These are phyloP conservation scores for Arctocebus calabarensis DNA, from an alignment of 2,797 vertebrate species.

Conservation along the genomic window DNA sequence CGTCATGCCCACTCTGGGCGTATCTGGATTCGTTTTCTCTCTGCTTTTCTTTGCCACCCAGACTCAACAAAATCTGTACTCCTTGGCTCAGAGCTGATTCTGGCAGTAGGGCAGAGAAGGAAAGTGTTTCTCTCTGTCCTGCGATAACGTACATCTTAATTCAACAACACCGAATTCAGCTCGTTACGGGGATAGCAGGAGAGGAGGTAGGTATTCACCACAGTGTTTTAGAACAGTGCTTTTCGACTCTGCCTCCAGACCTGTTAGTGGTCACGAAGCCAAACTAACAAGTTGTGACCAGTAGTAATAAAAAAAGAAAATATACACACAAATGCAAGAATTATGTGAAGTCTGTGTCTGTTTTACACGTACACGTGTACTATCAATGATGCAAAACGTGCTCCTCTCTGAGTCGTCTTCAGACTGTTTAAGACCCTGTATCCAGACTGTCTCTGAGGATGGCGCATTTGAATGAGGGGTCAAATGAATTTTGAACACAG, in stretches of 20 bases:
- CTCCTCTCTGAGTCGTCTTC: neutral
- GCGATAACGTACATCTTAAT: neutral
- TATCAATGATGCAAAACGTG: neutral
- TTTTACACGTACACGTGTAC: neutral
- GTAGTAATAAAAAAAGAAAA: slow-evolving; percentile 36
- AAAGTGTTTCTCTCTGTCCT: neutral
- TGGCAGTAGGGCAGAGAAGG: neutral
- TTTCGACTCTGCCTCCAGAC: neutral
- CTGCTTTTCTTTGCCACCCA: neutral
- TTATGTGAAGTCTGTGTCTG: neutral
- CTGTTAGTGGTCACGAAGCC: neutral
- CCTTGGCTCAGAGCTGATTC: neutral
- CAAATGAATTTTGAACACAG: neutral
- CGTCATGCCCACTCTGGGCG: neutral
- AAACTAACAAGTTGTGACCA: neutral
- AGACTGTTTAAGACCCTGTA: neutral
- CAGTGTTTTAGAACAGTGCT: neutral
- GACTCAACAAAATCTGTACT: neutral
- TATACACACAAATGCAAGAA: neutral
- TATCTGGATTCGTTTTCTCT: neutral
- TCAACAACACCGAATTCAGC: neutral
- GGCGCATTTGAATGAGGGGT: neutral
- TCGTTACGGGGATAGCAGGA: neutral
- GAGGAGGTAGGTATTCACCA: neutral
- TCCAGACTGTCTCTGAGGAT: neutral